Base-by-base conservation (phyloP, 2,113 vertebrate genomes). In the Callipepla californica region DNA sequence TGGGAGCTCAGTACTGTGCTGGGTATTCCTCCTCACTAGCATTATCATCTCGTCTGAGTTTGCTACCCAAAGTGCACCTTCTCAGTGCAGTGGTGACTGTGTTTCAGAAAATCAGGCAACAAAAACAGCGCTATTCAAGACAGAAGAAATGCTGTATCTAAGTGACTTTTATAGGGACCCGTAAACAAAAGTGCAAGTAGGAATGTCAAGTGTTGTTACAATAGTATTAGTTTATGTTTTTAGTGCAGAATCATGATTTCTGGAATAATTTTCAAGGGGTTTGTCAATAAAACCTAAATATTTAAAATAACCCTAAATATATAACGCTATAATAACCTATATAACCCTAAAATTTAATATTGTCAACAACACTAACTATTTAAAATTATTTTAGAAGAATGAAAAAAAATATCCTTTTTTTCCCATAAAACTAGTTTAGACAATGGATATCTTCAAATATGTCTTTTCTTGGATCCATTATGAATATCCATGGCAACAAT, bases 21-120 rank as follows among this genome's bases (percentile, higher is more conserved):
- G 6, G 11, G 7, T n/a, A 16, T 68, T 83, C 15, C 0, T 0
- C 34, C 18, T 70, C 32, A 77, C 45, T 40, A 32, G 2, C 34
- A 58, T 70, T 67, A 48, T 81, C 38, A 5, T 32, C 36, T 0
- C 32, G 59, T 87, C 40, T 23, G 26, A 47, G 74, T 63, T 68
- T 45, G 17, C 30, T 66, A 51, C 48, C 36, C 30, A 14, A 45
- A 91, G 44, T 38, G 22, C 23, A 58, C 58, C 7, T 9, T 16
- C 2, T 86, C 34, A 73, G 14, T 38, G 66, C 44, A 42, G 34
- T 17, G 13, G 23, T n/a, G 73, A 28, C 6, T 28, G 25, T 44
- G 16, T 65, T 92, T 78, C 13, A 32, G 19, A 70, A 72, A 57
- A 32, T 2, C 11, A 47, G 65, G 14, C 15, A n/a, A 19, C 1